Base-by-base conservation (phyloP, 2,797 vertebrate species). In the Dermochelys coriacea region DNA sequence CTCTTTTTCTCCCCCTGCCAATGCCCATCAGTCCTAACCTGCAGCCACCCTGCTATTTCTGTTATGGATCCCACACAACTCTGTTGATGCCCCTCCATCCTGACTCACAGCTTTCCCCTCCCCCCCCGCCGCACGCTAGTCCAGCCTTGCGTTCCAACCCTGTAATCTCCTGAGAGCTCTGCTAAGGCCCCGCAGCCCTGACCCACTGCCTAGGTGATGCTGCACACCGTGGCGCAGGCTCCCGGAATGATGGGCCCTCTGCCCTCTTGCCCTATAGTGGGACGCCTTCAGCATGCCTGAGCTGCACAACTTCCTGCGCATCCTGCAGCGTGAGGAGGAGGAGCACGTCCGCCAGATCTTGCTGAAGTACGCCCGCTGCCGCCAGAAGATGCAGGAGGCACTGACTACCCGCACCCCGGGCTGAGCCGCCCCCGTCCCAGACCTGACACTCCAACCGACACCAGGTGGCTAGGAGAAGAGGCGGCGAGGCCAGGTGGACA, bases 201-300 rank as follows among this genome's bases (percentile, higher is more conserved):
- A 29, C 19, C 25, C 18, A 68, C 21, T 14, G 47, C 21, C 31
- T n/a, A 12, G 34, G 18, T 83, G 14, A 31, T 79, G 19, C 15
- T 64, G 0, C 2, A 16, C 25, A 8, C 0, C 3, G 27, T 55
- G 41, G 41, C 23, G 27, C 3, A 11, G 9, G 1, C 0, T 1
- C 37, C 50, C 0, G 19, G n/a, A 10, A 21, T 37, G 10, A 71
- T 5, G 2, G 19, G 5, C 10, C 34, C 61, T 37, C 18, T 68
- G 16, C 34, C n/a, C 19, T 71, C 16, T 64, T 34, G 34, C 61
- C 57, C 8, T 85, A 5, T 97, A 99, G 99, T 99, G 99, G 99
- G 99, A 99, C 1, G 99, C 99, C 88, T 99, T 99, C 98, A 99
- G 99, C 16, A 98, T 99, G 98, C 99, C 99, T 0, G 99, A 99